Evolutionary conservation across 2,113 vertebrate species (phyloP), one percentile per base, ranked within the genome.

Genomic region (Odontophorus gujanensis): DNA sequence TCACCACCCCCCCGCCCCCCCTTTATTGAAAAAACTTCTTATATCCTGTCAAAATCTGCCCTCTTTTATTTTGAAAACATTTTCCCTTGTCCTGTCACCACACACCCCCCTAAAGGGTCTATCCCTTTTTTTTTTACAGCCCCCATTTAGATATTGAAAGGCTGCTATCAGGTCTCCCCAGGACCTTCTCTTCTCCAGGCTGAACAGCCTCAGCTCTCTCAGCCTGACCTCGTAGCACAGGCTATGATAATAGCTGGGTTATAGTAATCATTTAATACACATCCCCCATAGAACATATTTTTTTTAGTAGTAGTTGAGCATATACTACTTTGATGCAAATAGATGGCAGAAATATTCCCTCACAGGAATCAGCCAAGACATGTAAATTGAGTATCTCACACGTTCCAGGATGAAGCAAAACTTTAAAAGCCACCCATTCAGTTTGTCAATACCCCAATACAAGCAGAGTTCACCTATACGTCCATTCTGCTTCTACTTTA

Each of bases 241-340:
- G 26, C 28, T 30, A 53, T 93, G 82, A 77, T 91, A 95, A 87
- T 22, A 89, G n/a, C 51, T 80, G 68, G 38, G 53, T 12, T 61
- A 51, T 24, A 89, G 93, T 72, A 40, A 36, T 66, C 82, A n/a
- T 63, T 75, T 85, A 90, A 83, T 17, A 73, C 21, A 45, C 42
- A 69, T 57, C 79, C 25, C 40, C 30, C 67, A 67, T 19, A 36
- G 57, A 66, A 32, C 69, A 85, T 30, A 13, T 51, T 87, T 22
- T 22, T 71, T 86, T 66, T 38, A 6, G 2, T 67, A 85, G 72
- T 19, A 73, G 51, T 5, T 45, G 59, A 94, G 78, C 38, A 67
- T 18, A 63, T 32, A 63, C 25, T 47, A 85, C 43, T 93, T 92
- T 34, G 43, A 69, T 67, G 18, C 11, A 85, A 68, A 72, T 51